Conservation (phyloP, 2,888 invertebrate species). For the Petrolisthes manimaculis region DNA sequence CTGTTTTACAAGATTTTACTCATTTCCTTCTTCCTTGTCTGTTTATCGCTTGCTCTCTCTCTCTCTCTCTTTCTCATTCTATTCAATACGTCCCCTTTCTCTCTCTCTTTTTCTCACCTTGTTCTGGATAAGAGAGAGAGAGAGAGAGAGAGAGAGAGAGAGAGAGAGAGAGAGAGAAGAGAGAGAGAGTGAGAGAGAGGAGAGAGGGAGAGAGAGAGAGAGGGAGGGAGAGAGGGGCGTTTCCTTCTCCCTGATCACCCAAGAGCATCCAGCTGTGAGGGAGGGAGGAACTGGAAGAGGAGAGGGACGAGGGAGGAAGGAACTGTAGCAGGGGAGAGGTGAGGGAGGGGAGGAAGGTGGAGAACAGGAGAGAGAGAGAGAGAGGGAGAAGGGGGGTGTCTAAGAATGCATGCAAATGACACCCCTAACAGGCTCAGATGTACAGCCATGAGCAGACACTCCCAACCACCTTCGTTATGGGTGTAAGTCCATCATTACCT, state of each 20-base stretch:
- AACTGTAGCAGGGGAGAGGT: too few species aligned
- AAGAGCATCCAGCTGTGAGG: constrained; percentile 1
- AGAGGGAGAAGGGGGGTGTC: background rate
- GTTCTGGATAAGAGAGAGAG: background rate
- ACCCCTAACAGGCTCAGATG: too few species aligned
- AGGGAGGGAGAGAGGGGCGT: background rate
- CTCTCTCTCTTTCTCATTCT: background rate
- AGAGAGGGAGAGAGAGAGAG: background rate
- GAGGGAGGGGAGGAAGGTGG: background rate
- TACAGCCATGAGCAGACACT: too few species aligned
- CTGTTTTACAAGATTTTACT: too few species aligned
- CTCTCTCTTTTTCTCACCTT: background rate
- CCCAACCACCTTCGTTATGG: too few species aligned
- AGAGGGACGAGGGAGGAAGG: background rate
- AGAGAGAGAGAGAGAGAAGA: background rate
- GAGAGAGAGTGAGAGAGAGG: background rate
- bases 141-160: constrained; percentile 1
- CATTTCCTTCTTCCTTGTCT: background rate
- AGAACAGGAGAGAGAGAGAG: background rate
- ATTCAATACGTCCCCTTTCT: background rate
- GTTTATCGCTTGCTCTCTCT: background rate
- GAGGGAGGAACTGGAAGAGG: background rate
- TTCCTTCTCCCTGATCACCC: background rate
- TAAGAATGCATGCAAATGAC: background rate
- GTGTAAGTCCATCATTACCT: too few species aligned